Evolutionary conservation across 2,797 vertebrate species (phyloP), one percentile per base, ranked within the genome.

Genomic region (Etheostoma perlongum): DNA sequence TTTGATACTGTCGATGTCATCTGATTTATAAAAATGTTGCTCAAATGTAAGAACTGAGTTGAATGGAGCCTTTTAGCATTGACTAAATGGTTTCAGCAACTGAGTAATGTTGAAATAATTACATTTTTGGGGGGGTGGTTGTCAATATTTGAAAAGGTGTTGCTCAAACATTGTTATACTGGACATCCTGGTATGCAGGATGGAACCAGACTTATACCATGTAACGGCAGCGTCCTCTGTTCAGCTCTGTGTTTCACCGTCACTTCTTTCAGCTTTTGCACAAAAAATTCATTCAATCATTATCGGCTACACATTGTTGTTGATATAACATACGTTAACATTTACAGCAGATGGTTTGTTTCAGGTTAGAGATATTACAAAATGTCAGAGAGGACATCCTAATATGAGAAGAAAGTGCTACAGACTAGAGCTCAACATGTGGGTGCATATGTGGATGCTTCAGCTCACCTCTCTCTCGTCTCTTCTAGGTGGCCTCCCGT

Each of bases 401-500:
- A 36, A 19, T 30, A 14, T 14, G 47, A 60, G 5, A 33, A 46
- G 33, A 30, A 66, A 13, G 36, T 11, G 14, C 1, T 21, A 6
- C 15, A 2, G 14, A 40, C 19, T 19, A 4, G 13, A 57, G 11
- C 16, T 7, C 3, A 23, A 46, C 4, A 1, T 11, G 9, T 51
- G 48, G 52, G 18, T 47, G 4, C 10, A 6, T 57, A 14, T 48
- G 59, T 14, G 47, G 23, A 61, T 27, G 3, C 60, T 36, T 8
- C 1, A n/a, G 13, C 76, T 84, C 61, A 71, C 54, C 25, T 62
- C 23, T 48, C 44, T 66, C 21, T 59, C 2, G 4, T 84, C 58
- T 79, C 79, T 59, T 71, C 40, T 91, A 99, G 98, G 98, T 92
- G 96, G 96, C 88, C 96, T 99, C 76, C 98, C 98, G 1, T 85